Conservation (phyloP, 35 echinoderm and acorn worm species). For the Acanthaster planci region DNA sequence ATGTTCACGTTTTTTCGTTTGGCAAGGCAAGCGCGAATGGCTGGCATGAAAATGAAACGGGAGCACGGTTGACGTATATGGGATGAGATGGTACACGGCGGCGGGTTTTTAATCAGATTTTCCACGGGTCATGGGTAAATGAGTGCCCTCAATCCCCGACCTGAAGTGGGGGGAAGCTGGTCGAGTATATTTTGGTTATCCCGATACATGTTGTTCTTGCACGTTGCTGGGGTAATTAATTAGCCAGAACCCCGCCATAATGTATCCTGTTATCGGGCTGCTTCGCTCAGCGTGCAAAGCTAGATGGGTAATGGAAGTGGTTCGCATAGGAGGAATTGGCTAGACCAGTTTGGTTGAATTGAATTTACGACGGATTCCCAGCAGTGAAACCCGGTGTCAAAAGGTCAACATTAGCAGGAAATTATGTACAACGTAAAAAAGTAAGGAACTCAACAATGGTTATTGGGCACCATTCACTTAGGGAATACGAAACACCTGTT, state of each 20-base stretch:
- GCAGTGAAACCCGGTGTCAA: not conserved
- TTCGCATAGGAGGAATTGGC: no score
- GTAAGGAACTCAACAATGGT: no score
- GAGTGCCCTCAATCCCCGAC: not conserved
- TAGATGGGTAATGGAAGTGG: no score
- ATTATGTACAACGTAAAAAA: no score
- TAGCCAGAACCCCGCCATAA: not conserved
- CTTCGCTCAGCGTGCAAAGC: no score
- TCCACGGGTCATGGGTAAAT: constrained; percentile 1
- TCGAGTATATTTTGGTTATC: not conserved
- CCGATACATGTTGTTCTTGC: not conserved
- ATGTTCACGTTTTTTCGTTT: not conserved
- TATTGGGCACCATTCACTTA: no score
- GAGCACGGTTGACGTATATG: not conserved
- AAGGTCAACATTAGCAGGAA: not conserved
- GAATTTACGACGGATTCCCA: constrained; percentile 6
- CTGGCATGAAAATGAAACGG: not conserved
- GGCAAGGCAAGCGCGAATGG: not conserved
- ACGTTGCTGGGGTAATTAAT: constrained; percentile 15
- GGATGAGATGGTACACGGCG: no score
- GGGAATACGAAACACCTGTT: no score
- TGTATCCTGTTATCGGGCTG: not conserved
- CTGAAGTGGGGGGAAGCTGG: not conserved
- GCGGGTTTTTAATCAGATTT: no score
- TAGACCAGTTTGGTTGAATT: no score